These are phyloP conservation scores for Euplagia quadripunctaria DNA, from an alignment of 2,888 invertebrate genomes.

Conservation along the genomic window DNA sequence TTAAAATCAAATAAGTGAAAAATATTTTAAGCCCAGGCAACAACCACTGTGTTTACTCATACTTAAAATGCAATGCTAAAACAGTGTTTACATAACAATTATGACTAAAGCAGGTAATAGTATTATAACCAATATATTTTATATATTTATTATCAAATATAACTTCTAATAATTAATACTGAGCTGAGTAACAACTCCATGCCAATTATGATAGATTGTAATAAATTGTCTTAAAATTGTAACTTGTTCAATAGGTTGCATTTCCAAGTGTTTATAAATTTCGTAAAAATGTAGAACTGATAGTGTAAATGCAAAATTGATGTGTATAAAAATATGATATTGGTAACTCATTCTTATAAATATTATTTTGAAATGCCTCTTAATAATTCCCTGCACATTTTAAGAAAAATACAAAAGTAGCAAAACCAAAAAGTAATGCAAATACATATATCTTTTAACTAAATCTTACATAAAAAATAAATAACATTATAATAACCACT, in stretches of 20 bases:
- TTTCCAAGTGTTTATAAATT: slow-evolving; percentile 1
- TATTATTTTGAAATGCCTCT: slow-evolving; percentile 50
- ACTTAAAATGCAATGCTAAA: neutral
- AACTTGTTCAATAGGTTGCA: neutral
- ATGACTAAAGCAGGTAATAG: slow-evolving; percentile 36
- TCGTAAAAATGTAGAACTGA: slow-evolving; percentile 19
- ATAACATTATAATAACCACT: slow-evolving; percentile 80
- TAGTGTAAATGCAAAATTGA: slow-evolving; percentile 53
- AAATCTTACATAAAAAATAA: slow-evolving; percentile 79
- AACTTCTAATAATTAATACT: slow-evolving; percentile 46
- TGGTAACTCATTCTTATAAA: slow-evolving; percentile 61
- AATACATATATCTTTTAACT: slow-evolving; percentile 53
- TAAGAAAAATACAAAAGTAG: slow-evolving; percentile 46
- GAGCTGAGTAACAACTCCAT: slow-evolving; percentile 37
- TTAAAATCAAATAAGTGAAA: neutral
- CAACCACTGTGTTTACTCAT: neutral
- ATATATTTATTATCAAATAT: slow-evolving; percentile 42
- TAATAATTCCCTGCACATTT: slow-evolving; percentile 42
- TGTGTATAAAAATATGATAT: slow-evolving; percentile 51
- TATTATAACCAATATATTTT: slow-evolving; percentile 50
- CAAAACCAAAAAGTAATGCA: slow-evolving; percentile 42
- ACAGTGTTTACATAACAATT: slow-evolving; percentile 13
- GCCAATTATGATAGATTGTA: slow-evolving; percentile 26
- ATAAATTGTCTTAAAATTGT: neutral
- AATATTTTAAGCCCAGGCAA: neutral